Base-by-base conservation (phyloP, 1,140 invertebrate species). In the Trichomalopsis sarcophagae region DNA sequence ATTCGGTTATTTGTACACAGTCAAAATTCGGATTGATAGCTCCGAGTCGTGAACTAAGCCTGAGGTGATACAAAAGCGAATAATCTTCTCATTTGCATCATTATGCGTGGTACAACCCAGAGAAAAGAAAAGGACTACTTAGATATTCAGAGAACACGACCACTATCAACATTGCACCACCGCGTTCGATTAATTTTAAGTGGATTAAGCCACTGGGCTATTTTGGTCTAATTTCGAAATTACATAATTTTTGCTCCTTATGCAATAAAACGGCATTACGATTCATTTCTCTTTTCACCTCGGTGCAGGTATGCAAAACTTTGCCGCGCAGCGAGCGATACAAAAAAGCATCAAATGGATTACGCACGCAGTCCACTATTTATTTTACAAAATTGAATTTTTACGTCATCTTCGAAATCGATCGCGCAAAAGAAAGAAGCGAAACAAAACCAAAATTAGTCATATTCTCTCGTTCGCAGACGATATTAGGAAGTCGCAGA, bases 401-500 rank as follows among this genome's bases (percentile, higher is more conserved):
- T 36, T 36, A 36, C 5, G 5, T 36, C 0, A 36, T 36, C 33
- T 36, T 36, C 5, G 33, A 36, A 4, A 36, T 36, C 5, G 33
- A 36, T 27, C 33, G 33, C 5, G 4, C n/a, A n/a, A 71, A 71
- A 71, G 23, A 30, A n/a, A n/a, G 23, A 71, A 66, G 62, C 68
- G 10, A 66, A 36, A 71, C 21, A 44, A 44, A 0, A 33, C 30
- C 27, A 23, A 23, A 27, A 33, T 66, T 9, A 44, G 2, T 66
- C 62, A 27, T 71, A 30, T n/a, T 17, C 23, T 27, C 30, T 11
- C 27, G 23, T 71, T 23, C 2, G 0, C 68, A 23, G 11, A 71
- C 68, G 68, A 44, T 75, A 44, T 44, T 44, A 44, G 73, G 73
- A 75, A 75, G 73, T 75, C 33, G 0, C 36, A 71, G 33, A 44